A percentile compares a stretch with the other conserved stretches of the same genome.
Conservation (phyloP, 2,797 vertebrate species). For the Tenualosa thibaudeaui region DNA sequence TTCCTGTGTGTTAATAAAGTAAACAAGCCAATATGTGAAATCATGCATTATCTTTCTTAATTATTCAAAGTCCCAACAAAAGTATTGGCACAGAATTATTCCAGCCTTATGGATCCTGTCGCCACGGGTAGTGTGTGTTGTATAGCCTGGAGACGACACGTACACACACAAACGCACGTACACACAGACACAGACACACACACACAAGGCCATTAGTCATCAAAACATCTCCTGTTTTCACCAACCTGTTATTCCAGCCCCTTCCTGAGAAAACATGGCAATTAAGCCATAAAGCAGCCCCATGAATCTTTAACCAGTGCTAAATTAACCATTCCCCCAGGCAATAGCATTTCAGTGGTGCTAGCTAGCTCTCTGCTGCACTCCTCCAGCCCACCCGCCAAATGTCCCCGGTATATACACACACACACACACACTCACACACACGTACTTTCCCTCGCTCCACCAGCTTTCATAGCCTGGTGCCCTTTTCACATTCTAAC, state of each 20-base stretch:
- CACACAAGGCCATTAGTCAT: not conserved
- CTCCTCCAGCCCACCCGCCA: not conserved
- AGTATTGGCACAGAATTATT: not conserved
- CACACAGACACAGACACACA: not conserved
- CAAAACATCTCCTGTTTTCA: conserved; percentile 31
- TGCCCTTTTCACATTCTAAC: not conserved
- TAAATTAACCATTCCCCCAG: conserved; percentile 58
- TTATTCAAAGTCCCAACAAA: conserved; percentile 11
- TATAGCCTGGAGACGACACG: not conserved
- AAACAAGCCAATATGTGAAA: not conserved
- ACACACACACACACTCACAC: too few species aligned
- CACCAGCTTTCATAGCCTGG: not conserved
- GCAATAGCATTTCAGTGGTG: conserved; percentile 32
- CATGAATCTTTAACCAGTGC: conserved; percentile 67
- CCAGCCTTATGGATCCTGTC: not conserved
- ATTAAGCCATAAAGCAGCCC: conserved; percentile 60
- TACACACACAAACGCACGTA: not conserved
- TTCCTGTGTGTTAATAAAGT: not conserved
- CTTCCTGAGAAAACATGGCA: conserved; percentile 57
- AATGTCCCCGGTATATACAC: not conserved
- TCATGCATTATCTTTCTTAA: conserved; percentile 19
- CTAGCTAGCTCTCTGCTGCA: conserved; percentile 20
- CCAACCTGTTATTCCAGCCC: conserved; percentile 65
- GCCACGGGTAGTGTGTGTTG: not conserved
- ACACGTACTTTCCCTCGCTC: too few species aligned